Base-by-base conservation (phyloP, 2,797 vertebrate genomes). In the Hyperoplus immaculatus region DNA sequence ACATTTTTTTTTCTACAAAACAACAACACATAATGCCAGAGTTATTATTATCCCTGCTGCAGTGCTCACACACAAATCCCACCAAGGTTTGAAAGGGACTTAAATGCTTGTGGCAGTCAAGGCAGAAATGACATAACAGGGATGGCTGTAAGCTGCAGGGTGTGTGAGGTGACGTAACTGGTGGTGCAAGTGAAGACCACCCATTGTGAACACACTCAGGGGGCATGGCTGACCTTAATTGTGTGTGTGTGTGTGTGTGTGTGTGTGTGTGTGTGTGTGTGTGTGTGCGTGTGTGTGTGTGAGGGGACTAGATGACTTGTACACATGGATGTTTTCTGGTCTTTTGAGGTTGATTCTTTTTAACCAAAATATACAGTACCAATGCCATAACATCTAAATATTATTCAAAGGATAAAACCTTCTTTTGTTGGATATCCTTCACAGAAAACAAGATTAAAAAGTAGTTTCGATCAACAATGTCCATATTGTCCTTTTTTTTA, bases 81-180 rank as follows among this genome's bases (percentile, higher is more conserved):
- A 57, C 46, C 21, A 10, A 41, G 67, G 45, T 42, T 12, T 56
- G 38, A 71, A 56, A 75, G 53, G 50, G 69, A 64, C 56, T 68
- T 80, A 66, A 81, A 80, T 54, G 51, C 57, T 61, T 38, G 29
- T 13, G 49, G 46, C 47, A 65, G 14, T 39, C 0, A 70, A 68
- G 79, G 41, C 60, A 21, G 14, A 42, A 59, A 54, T 94, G 89
- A 92, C 87, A 84, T 90, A 89, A 90, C 86, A 51, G 78, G 36
- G 66, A 55, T 46, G 61, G 42, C 58, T 62, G 38, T 78, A 70
- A 85, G 80, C 82, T 73, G 77, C 42, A 53, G 76, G 9, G 51
- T 53, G 72, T 70, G 45, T 54, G 61, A 45, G 5, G 72, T 87
- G 76, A 83, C 9, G 50, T 82, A 85, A 87, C 68, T 6, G 1